Evolutionary conservation across 2,113 vertebrate species (phyloP), one percentile per base, ranked within the genome.

Genomic region (Catharus bicknelli): DNA sequence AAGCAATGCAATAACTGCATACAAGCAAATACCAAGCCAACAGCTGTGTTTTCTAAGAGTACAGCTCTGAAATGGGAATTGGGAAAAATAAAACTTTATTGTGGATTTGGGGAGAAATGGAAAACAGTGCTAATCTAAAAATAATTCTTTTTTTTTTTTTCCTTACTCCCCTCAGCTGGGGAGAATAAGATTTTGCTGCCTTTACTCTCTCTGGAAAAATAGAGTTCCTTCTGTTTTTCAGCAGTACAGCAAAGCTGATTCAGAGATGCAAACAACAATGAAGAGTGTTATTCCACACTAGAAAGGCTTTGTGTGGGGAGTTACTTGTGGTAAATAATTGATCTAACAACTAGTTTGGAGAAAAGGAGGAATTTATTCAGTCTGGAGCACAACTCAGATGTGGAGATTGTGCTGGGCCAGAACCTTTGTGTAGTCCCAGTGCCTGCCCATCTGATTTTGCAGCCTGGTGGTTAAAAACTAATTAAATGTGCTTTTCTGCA

Each of bases 71-170:
- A 50, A 74, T 53, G 88, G n/a, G 51, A 89, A 90, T 70, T 95
- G 90, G 61, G 88, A 86, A 68, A 79, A 87, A 86, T 94, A 90
- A 96, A 91, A 90, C 25, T 94, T 96, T 69, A 93, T 43, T 90
- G 62, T 80, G 82, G 64, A 74, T 86, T 83, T 94, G 76, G 32
- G 51, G 32, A 81, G 74, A 75, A 80, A 77, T 74, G 34, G 73
- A 86, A 90, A 93, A 88, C 93, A 84, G 42, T 78, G 45, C 40
- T 93, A 83, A 91, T 76, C 42, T 92, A 83, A 88, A 95, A 75
- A 83, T 81, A 5, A 57, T 72, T 64, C 67, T 3, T 63, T 12
- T 47, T 11, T 29, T 20, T 16, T 50, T 26, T 26, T 54, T 30
- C 13, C 20, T n/a, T 55, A 20, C 11, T 50, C 22, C 10, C 4